Base-by-base conservation (phyloP, 2,113 vertebrate species). In the Emberiza fucata region DNA sequence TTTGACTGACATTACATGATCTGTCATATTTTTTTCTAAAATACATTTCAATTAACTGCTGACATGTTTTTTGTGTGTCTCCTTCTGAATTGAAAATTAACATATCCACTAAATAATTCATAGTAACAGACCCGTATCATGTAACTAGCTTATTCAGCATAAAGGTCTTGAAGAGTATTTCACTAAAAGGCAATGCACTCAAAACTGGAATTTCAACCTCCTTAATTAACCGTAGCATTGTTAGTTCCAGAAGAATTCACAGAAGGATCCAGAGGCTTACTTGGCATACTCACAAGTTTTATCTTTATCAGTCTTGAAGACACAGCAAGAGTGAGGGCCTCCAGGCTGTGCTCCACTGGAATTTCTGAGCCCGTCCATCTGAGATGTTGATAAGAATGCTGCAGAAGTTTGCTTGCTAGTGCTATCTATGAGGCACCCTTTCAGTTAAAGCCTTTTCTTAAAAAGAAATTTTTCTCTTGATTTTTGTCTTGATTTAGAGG, bases 101-200 rank as follows among this genome's bases (percentile, higher is more conserved):
- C 66, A 92, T 68, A 54, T 66, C 94, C 59, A 76, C 79, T 95
- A 97, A 93, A 97, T 97, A 83, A 91, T 95, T 95, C 96, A 96
- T 92, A 93, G 90, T 94, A 96, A 60, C 51, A 92, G 79, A 59
- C 53, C 37, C 84, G 92, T 95, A 86, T 59, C 19, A 1, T 48
- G 65, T 95, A 87, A 94, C 73, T 83, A 78, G 65, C 92, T 97
- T 97, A 96, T 97, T 97, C 96, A 97, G 95, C 95, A 95, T 69
- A 94, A 96, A 95, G 92, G 35, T 71, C 84, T 96, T 91, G 97
- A 97, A 94, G 78, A 87, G 72, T 91, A 91, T 92, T 95, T 96
- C 86, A 86, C 87, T 95, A 92, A 95, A 95, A 97, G 60, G 57
- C 81, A 96, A 68, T 50, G 17, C 71, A 83, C 78, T 90, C 82